Evolutionary conservation across 2,888 invertebrate species (phyloP).

Genomic region (Shargacucullia verbasci): DNA sequence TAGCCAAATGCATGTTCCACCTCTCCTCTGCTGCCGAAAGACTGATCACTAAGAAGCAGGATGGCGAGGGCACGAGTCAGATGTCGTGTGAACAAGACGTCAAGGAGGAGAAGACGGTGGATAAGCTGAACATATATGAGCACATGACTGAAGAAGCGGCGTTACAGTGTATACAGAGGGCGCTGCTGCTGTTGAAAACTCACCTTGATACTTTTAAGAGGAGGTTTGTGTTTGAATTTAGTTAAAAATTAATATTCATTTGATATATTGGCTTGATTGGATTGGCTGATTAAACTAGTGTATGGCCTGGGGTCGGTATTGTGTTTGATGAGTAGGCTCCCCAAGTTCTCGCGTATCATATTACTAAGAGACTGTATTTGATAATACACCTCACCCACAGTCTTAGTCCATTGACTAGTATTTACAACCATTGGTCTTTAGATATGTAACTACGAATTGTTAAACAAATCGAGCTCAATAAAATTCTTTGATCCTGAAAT

Average conservation of each 20-base stretch:
- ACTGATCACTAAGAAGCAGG: slow-evolving; percentile 83
- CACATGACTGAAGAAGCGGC: slow-evolving; percentile 93
- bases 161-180: slow-evolving; percentile 96
- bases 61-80: slow-evolving; percentile 65
- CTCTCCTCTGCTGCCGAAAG: slow-evolving; percentile 95
- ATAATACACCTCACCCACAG: too few species aligned
- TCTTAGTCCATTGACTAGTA: too few species aligned
- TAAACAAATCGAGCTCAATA: too few species aligned
- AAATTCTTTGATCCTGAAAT: too few species aligned
- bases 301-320: too few species aligned
- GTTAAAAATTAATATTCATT: too few species aligned
- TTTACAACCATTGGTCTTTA: too few species aligned
- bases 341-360: too few species aligned
- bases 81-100: slow-evolving; percentile 58
- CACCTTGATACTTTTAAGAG: slow-evolving; percentile 97
- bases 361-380: too few species aligned
- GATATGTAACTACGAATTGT: background rate
- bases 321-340: too few species aligned
- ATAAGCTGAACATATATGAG: slow-evolving; percentile 84
- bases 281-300: too few species aligned
- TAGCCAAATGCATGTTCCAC: slow-evolving; percentile 97
- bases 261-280: too few species aligned
- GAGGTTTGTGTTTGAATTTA: slow-evolving; percentile 78
- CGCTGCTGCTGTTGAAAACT: slow-evolving; percentile 95
- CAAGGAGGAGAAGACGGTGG: slow-evolving; percentile 75